Evolutionary conservation across 2,797 vertebrate species (phyloP), one percentile per base, ranked within the genome.

Genomic region (Tenualosa ilisha): DNA sequence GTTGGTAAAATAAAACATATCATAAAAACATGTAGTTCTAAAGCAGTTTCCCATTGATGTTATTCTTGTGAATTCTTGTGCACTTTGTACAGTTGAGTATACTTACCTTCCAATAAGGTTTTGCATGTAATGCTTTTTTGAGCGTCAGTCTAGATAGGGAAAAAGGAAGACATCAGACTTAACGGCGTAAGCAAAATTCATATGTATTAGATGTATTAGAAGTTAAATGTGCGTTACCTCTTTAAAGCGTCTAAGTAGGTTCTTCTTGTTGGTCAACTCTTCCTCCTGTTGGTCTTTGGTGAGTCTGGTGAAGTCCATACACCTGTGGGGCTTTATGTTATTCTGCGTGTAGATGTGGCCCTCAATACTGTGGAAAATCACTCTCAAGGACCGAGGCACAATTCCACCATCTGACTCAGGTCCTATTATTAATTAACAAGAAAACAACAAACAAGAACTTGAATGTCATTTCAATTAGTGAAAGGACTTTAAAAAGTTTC

Each of bases 291-390:
- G 96, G 0, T 96, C 95, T 88, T 95, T 93, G 31, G 96, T 97
- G 88, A 99, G 94, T 83, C 95, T 93, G 92, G 93, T 90, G 85
- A 96, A 96, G 88, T 99, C 97, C 91, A 96, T 92, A 53, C 97
- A 98, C 22, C 97, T 94, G 85, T 96, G 94, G 15, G 98, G 98
- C 86, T 99, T 99, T 82, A 99, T 91, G 88, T 97, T 96, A 88
- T 93, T 93, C 51, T 95, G 95, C 17, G 89, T 79, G 87, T 98
- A 98, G 0, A 96, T 86, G 50, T 91, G 95, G 6, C 95, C 96
- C 20, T 95, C 91, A 24, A 98, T 93, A 82, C 91, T 96, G 93
- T 95, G 96, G 90, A 99, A 99, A 88, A 99, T 91, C 85, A 97
- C 89, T 0, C 96, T 93, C 90, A 99, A 94, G 1, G 97, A 95